These are phyloP conservation scores for Plagodis pulveraria DNA, from an alignment of 2,888 invertebrate species.

Conservation along the genomic window DNA sequence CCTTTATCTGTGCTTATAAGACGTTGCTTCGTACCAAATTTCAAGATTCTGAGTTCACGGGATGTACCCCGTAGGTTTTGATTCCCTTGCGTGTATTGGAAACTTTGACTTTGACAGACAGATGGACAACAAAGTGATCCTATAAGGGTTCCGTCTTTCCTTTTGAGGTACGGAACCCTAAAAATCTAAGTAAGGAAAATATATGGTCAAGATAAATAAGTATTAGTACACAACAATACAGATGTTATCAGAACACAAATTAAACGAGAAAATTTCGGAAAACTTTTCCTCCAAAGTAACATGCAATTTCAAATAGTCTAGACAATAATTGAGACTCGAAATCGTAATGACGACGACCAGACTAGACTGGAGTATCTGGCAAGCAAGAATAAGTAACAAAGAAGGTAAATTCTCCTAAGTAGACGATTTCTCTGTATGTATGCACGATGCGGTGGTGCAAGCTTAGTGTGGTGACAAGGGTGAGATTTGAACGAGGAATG, in stretches of 20 bases:
- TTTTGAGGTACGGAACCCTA: no score
- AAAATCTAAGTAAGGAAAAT: no score
- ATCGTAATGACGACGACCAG: conserved; percentile 2
- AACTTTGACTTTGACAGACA: no score
- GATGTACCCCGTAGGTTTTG: no score
- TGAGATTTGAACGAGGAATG: conserved; percentile 58
- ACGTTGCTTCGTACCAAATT: no score
- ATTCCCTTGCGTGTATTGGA: no score
- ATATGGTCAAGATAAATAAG: no score
- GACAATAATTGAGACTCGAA: conserved; percentile 15
- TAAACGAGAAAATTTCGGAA: conserved; percentile 2
- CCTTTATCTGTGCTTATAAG: no score
- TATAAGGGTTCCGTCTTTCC: no score
- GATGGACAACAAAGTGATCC: no score
- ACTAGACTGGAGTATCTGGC: conserved; percentile 13
- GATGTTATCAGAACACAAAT: neutral
- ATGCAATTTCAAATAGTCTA: conserved; percentile 17
- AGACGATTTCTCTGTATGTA: conserved; percentile 35
- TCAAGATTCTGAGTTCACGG: no score
- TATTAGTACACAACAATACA: no score
- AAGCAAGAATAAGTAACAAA: conserved; percentile 30
- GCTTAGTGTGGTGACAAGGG: conserved; percentile 54
- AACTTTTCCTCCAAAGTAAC: conserved; percentile 5
- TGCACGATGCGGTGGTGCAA: conserved; percentile 42
- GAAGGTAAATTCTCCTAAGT: conserved; percentile 25